Conservation (phyloP, 2,113 vertebrate genomes). For the Mola mola region DNA sequence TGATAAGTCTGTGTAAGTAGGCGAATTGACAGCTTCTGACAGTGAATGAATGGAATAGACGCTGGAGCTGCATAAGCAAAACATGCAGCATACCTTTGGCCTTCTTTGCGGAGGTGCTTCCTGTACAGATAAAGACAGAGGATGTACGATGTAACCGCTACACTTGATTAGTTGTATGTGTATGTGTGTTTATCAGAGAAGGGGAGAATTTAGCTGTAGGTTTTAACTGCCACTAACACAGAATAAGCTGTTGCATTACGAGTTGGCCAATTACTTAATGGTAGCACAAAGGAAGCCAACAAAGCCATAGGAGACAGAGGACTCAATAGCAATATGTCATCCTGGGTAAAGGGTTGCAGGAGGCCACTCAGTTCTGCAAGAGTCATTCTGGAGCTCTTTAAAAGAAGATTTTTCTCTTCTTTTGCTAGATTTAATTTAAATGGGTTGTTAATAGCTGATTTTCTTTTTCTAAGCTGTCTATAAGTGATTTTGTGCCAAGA, state of each 20-base stretch:
- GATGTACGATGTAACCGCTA: conserved; percentile 43
- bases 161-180: conserved; percentile 3
- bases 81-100: conserved; percentile 28
- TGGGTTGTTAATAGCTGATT: conserved; percentile 22
- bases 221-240: conserved; percentile 32
- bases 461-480: conserved; percentile 1
- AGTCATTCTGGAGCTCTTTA: conserved; percentile 31
- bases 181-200: neutral
- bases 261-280: conserved; percentile 1
- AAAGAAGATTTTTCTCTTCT: neutral
- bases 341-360: conserved; percentile 8
- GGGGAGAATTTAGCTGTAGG: conserved; percentile 3
- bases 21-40: neutral
- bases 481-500: neutral
- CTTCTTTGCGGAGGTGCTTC: conserved; percentile 61
- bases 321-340: conserved; percentile 14
- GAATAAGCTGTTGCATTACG: conserved; percentile 27
- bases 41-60: conserved; percentile 18
- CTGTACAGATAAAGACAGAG: conserved; percentile 54
- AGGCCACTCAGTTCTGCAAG: conserved; percentile 4
- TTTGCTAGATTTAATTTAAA: neutral
- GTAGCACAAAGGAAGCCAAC: conserved; percentile 15
- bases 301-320: conserved; percentile 6
- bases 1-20: conserved; percentile 13
- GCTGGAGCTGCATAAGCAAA: conserved; percentile 20